These are phyloP conservation scores for Eurystomus glaucurus DNA, from an alignment of 2,797 vertebrate species.

Conservation along the genomic window DNA sequence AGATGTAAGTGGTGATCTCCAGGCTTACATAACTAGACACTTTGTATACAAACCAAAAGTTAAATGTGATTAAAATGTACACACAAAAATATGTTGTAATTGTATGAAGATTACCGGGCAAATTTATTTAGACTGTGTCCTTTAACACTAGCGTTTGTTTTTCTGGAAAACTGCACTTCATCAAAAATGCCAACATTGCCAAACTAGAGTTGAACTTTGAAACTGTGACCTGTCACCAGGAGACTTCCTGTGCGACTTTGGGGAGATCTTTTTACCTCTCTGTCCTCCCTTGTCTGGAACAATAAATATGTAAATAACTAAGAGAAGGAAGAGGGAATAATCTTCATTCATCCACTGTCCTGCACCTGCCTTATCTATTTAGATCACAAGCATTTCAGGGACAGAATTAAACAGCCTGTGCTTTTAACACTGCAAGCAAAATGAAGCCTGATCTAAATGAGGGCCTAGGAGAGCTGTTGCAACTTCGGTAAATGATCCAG, in stretches of 20 bases:
- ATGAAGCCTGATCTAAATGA: background rate
- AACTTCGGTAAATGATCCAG: rapidly evolving
- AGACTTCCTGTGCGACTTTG: background rate
- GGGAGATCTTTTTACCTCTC: background rate
- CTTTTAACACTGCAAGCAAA: background rate
- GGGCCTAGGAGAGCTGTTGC: background rate
- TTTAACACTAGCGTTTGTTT: conserved; percentile 35
- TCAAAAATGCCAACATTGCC: background rate
- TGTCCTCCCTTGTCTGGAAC: background rate
- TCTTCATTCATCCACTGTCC: background rate
- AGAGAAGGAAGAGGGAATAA: background rate
- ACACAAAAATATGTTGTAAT: conserved; percentile 3
- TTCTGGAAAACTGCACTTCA: background rate
- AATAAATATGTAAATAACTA: background rate
- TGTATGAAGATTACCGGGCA: background rate
- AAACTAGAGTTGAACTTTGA: conserved; percentile 46
- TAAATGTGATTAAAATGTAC: background rate
- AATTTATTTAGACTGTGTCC: conserved; percentile 47
- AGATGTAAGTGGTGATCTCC: background rate
- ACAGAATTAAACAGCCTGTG: background rate
- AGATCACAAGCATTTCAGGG: background rate
- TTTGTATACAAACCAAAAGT: background rate
- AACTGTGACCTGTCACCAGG: background rate
- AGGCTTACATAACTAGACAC: background rate
- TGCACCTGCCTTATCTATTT: background rate